Evolutionary conservation across 2,113 vertebrate species (phyloP).

Genomic region (Oryzias melastigma): DNA sequence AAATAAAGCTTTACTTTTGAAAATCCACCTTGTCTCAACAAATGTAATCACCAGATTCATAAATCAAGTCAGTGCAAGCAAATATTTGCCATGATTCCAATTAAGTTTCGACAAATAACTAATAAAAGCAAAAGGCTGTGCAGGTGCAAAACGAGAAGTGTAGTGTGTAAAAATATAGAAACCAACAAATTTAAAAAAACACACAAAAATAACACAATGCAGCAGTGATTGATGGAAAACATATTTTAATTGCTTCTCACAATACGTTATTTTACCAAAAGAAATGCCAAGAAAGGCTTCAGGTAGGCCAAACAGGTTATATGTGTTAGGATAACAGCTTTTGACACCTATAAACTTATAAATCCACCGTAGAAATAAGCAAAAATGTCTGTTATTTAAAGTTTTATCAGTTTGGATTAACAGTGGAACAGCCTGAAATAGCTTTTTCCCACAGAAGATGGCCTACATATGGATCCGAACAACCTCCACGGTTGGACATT

Average conservation of each 20-base stretch:
- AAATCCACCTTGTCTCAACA: neutral
- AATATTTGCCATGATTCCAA: neutral
- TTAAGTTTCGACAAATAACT: neutral
- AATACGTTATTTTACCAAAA: too few species aligned
- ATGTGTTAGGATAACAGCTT: too few species aligned
- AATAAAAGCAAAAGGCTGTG: neutral
- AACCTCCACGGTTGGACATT: too few species aligned
- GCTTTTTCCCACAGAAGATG: neutral
- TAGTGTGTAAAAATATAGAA: neutral
- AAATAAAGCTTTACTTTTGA: too few species aligned
- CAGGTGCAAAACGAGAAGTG: conserved; percentile 27
- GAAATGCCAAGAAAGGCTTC: too few species aligned
- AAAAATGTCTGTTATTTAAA: conserved; percentile 4
- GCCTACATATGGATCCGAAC: neutral
- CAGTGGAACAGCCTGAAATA: neutral
- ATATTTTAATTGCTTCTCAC: too few species aligned
- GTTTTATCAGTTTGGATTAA: neutral
- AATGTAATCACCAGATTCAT: neutral
- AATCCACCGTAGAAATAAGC: too few species aligned
- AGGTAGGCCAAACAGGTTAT: too few species aligned
- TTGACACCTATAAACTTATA: too few species aligned
- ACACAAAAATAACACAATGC: conserved; percentile 8
- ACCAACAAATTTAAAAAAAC: conserved; percentile 21
- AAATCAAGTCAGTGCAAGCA: neutral
- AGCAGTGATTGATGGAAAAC: too few species aligned